Evolutionary conservation across 2,888 invertebrate species (phyloP).

Genomic region (Diogma glabrata): DNA sequence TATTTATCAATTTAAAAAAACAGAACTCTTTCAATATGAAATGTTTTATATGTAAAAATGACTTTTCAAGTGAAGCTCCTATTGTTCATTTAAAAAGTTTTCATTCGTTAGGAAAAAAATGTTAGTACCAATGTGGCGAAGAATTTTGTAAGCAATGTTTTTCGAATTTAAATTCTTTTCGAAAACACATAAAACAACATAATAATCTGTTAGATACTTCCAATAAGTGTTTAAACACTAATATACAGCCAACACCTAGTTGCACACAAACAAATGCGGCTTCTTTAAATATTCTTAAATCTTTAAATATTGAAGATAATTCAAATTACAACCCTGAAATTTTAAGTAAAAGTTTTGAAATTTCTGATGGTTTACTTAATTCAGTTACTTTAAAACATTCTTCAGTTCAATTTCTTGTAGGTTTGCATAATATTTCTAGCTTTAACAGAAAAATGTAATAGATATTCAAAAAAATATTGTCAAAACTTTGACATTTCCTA

Average conservation of each 20-base stretch:
- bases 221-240: too few species aligned
- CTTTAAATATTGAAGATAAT: too few species aligned
- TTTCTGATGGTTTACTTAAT: too few species aligned
- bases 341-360: too few species aligned
- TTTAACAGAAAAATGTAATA: conserved; percentile 8
- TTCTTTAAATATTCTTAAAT: not conserved
- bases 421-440: not conserved
- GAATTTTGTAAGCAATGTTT: not conserved
- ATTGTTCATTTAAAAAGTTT: too few species aligned
- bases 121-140: not conserved
- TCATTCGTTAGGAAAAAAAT: conserved; percentile 1
- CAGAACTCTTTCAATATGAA: too few species aligned
- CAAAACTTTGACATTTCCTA: not conserved
- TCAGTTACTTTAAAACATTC: too few species aligned
- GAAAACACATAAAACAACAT: not conserved
- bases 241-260: too few species aligned
- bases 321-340: too few species aligned
- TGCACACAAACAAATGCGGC: not conserved
- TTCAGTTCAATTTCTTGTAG: not conserved
- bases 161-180: not conserved
- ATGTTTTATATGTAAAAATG: too few species aligned
- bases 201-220: not conserved
- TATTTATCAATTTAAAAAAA: too few species aligned
- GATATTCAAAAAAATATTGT: not conserved
- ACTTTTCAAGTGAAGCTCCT: too few species aligned